Percentiles rank a stretch among this genome's conserved stretches.
These are phyloP conservation scores for Anas platyrhynchos DNA, from an alignment of 2,113 vertebrate species.

Conservation along the genomic window DNA sequence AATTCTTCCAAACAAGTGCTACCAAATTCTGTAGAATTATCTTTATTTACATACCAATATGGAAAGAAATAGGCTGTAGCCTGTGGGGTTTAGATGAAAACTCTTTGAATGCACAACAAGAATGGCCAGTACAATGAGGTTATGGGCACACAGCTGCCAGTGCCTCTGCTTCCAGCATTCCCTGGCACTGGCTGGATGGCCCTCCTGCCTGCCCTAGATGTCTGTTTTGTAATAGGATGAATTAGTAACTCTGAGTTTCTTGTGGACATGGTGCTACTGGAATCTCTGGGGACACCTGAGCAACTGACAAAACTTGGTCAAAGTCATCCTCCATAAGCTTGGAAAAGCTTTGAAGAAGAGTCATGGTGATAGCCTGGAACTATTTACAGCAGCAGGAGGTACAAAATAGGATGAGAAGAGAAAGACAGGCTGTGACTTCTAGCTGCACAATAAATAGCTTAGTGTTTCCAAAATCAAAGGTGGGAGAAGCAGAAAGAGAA, in stretches of 20 bases:
- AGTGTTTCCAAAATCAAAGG: conserved; percentile 21
- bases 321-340: background rate
- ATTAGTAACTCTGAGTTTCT: background rate
- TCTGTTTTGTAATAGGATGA: background rate
- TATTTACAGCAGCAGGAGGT: conserved; percentile 32
- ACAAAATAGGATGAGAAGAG: conserved; percentile 23
- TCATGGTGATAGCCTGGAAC: background rate
- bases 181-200: background rate
- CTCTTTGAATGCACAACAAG: background rate
- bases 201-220: background rate
- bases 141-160: background rate
- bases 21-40: conserved; percentile 2
- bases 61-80: background rate
- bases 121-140: background rate
- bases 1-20: conserved; percentile 17
- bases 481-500: conserved; percentile 36
- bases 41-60: conserved; percentile 24
- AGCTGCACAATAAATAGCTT: conserved; percentile 50
- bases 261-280: background rate
- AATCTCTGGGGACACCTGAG: background rate
- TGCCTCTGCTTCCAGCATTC: background rate
- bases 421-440: conserved; percentile 19
- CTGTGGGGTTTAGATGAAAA: background rate
- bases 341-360: background rate
- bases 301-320: background rate